Evolutionary conservation across 2,888 invertebrate species (phyloP), one percentile per base, ranked within the genome.

Genomic region (Acronicta psi): DNA sequence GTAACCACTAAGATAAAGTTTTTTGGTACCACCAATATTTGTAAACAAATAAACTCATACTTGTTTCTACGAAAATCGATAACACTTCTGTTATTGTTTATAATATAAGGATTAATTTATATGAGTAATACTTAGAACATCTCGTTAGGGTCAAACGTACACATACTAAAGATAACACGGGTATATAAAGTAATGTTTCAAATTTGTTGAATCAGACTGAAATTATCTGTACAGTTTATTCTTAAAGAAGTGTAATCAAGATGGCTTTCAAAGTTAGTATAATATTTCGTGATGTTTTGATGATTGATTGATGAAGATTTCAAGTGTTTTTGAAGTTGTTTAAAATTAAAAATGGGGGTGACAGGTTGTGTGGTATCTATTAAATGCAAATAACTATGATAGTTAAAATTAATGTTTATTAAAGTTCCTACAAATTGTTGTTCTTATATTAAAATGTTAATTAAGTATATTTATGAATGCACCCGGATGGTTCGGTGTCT

Each of bases 221-320:
- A 42, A 37, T 47, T 31, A 25, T 38, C 14, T 18, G n/a, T 8
- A 36, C 23, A 2, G 7, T n/a, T 25, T 9, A 29, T 10, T 25
- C 10, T 10, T 10, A 25, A 25, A 25, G 25, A 25, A 25, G 25
- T 25, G 10, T 10, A 11, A 11, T 29, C 37, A 65, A 56, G 1
- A 71, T 71, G 71, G 71, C 66, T 40, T 58, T 70, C 18, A 71
- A 75, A 66, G 71, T 75, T 13, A 60, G 71, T 70, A 17, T 31
- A n/a, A 18, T 20, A n/a, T 37, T 36, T 45, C n/a, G n/a, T n/a
- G n/a, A n/a, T n/a, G n/a, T n/a, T n/a, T n/a, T n/a, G n/a, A n/a
- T n/a, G n/a, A n/a, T n/a, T n/a, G n/a, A n/a, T n/a, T n/a, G n/a
- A n/a, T n/a, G n/a, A n/a, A n/a, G n/a, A n/a, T n/a, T n/a, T n/a